phyloP scores from a whole-genome alignment of 2,113 vertebrate genomes.

The Rhegmatorhina hoffmannsi region DNA sequence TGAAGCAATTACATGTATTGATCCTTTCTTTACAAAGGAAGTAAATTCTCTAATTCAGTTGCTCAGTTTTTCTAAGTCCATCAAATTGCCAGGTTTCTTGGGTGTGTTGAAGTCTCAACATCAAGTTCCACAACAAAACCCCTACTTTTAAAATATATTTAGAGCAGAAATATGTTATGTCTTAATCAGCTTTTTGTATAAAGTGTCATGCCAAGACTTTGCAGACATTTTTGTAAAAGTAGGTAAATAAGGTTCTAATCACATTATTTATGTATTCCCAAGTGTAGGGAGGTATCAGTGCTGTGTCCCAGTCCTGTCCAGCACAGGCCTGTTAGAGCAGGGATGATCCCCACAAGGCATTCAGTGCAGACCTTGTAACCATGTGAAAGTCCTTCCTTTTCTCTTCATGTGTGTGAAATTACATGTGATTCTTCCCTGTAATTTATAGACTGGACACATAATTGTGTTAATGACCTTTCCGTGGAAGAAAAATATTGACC shows the following conservation, averaged over 20 bases:
- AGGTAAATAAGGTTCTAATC: not conserved
- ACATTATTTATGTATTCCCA: not conserved
- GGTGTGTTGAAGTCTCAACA: not conserved
- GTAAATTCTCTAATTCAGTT: slow-evolving; percentile 8
- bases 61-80: slow-evolving; percentile 4
- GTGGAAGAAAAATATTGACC: not conserved
- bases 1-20: slow-evolving; percentile 51
- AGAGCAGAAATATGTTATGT: not conserved
- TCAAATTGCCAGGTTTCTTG: not conserved
- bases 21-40: slow-evolving; percentile 31
- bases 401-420: not conserved
- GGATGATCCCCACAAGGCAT: not conserved
- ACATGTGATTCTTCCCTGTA: not conserved
- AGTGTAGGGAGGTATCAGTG: not conserved
- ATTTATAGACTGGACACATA: not conserved
- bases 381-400: not conserved
- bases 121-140: not conserved
- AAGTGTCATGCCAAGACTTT: not conserved
- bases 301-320: not conserved
- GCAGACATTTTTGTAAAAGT: not conserved
- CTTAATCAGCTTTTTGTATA: not conserved
- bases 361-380: not conserved
- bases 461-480: not conserved
- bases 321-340: not conserved
- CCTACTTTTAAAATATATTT: not conserved